phyloP scores from a whole-genome alignment of 2,113 vertebrate species.

The Proteles cristata region DNA sequence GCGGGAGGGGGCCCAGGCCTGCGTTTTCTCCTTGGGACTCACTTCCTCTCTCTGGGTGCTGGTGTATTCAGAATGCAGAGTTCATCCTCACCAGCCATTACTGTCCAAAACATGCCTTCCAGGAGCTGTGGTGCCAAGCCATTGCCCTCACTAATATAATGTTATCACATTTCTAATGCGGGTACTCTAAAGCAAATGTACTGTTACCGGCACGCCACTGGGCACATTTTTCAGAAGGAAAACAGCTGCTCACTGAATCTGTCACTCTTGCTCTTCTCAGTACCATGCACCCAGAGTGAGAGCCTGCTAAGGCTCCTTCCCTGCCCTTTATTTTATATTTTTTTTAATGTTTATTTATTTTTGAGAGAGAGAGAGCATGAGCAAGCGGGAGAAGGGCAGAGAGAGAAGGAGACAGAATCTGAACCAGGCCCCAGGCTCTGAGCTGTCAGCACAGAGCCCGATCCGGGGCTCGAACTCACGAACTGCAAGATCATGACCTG shows the following conservation, averaged over 20 bases:
- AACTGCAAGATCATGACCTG: too few species aligned
- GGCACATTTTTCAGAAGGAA: slow-evolving; percentile 75
- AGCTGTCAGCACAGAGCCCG: too few species aligned
- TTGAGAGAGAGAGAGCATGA: too few species aligned
- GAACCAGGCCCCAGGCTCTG: too few species aligned
- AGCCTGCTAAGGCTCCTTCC: slow-evolving; percentile 6
- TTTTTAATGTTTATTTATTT: too few species aligned
- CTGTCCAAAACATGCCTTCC: slow-evolving; percentile 28
- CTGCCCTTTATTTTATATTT: not conserved
- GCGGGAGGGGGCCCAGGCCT: not conserved
- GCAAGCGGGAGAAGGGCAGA: too few species aligned
- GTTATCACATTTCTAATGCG: slow-evolving; percentile 44
- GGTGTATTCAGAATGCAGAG: not conserved
- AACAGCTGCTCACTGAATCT: slow-evolving; percentile 62
- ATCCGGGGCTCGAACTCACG: too few species aligned
- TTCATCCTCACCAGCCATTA: slow-evolving; percentile 49
- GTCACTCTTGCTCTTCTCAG: slow-evolving; percentile 50
- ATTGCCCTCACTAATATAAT: slow-evolving; percentile 54
- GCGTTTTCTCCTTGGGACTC: not conserved
- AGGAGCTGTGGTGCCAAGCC: slow-evolving; percentile 64
- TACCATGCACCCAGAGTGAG: not conserved
- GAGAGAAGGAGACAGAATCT: too few species aligned
- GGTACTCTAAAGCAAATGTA: slow-evolving; percentile 62
- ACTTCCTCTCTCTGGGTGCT: not conserved
- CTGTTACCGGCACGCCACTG: slow-evolving; percentile 40